These are phyloP conservation scores for Endotricha flammealis DNA, from an alignment of 2,888 invertebrate species.

Conservation along the genomic window DNA sequence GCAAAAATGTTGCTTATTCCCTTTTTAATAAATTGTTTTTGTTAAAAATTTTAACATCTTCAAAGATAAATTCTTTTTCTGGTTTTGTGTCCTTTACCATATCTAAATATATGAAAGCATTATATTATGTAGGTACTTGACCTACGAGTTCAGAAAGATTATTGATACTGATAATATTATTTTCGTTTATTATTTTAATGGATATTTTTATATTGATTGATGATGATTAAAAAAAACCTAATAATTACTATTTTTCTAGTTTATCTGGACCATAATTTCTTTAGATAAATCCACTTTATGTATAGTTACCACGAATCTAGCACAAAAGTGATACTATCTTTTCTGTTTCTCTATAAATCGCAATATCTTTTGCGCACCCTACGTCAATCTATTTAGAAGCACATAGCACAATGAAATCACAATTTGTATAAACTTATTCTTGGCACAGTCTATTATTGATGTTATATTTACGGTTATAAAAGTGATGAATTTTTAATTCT, in stretches of 20 bases:
- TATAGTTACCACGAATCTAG: slow-evolving; percentile 58
- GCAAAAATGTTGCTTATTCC: neutral
- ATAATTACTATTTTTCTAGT: neutral
- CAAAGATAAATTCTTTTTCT: slow-evolving; percentile 3
- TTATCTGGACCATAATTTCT: slow-evolving; percentile 33
- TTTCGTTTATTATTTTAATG: too few species aligned
- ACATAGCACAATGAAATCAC: slow-evolving; percentile 46
- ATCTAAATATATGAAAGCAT: too few species aligned
- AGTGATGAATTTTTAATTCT: slow-evolving; percentile 48
- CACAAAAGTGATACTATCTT: slow-evolving; percentile 50
- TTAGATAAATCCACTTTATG: slow-evolving; percentile 40
- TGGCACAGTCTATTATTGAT: slow-evolving; percentile 49
- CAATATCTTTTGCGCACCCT: slow-evolving; percentile 57
- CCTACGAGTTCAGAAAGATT: too few species aligned
- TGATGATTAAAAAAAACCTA: too few species aligned
- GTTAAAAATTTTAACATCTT: neutral
- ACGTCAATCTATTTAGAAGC: slow-evolving; percentile 49
- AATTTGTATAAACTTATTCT: too few species aligned
- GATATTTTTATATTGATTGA: too few species aligned
- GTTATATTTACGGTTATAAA: slow-evolving; percentile 37
- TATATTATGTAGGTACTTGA: too few species aligned
- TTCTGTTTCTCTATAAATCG: slow-evolving; percentile 36
- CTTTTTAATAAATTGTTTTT: neutral
- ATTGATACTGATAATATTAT: too few species aligned
- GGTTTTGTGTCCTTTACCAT: too few species aligned